Base-by-base conservation (phyloP, 1,140 invertebrate species). In the Philotrypesis tridentata region DNA sequence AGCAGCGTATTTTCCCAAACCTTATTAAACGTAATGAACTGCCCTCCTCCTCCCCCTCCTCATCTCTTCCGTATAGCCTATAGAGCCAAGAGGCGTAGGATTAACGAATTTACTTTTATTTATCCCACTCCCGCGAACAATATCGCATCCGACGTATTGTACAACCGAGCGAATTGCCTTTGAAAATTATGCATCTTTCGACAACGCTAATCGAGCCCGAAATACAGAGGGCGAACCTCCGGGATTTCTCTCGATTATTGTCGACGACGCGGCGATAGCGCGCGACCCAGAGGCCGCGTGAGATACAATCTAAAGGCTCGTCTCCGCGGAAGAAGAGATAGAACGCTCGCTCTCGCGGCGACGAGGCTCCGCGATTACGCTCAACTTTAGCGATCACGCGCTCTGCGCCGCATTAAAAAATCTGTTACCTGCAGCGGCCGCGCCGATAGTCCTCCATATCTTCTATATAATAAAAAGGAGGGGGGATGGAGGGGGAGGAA, bases 381-480 rank as follows among this genome's bases (percentile, higher is more conserved):
- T 31, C 14, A 60, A 33, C n/a, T n/a, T 23, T 31, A 27, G 55
- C 17, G 33, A 37, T 37, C 33, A 9, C 33, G 3, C 48, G 29
- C 25, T 11, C 25, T 25, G 37, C 1, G 48, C 14, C 31, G 48
- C 48, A 72, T 76, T 65, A 73, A 77, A 82, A 77, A 76, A 82
- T 82, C 55, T 71, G 68, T 78, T 71, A 82, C 29, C 14, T 29
- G 48, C 25, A n/a, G 61, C 6, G 27, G 60, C 31, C 48, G 9
- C 21, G 7, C 23, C 63, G 14, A 25, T 31, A 12, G n/a, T 31
- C 8, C 9, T 25, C n/a, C n/a, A 23, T 63, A 67, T 67, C 72
- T 11, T 31, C 63, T 80, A 61, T 43, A 60, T 48, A 74, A 70
- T 33, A 9, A n/a, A 5, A 48, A 55, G 48, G 1, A 29, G 29